These are phyloP conservation scores for Euwallacea fornicatus DNA, from an alignment of 1,140 invertebrate species.

Conservation along the genomic window DNA sequence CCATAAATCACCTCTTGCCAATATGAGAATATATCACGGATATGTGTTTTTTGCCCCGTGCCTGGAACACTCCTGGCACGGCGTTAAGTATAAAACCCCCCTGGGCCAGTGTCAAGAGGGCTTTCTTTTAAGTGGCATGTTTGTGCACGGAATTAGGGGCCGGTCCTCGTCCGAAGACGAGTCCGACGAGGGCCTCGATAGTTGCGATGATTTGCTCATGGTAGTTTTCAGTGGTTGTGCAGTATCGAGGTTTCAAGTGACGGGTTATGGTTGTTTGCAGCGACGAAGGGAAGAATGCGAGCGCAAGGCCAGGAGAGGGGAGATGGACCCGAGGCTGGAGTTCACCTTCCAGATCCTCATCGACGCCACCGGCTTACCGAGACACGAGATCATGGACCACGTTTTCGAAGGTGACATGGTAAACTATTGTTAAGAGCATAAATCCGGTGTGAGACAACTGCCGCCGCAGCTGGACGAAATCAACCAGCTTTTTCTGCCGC, in stretches of 20 bases:
- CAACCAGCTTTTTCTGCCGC: constrained; percentile 82
- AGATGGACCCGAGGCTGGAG: constrained; percentile 86
- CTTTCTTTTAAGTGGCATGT: constrained; percentile 37
- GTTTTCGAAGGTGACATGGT: constrained; percentile 88
- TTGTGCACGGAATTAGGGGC: constrained; percentile 43
- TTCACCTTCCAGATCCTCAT: constrained; percentile 85
- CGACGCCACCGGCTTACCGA: constrained; percentile 74
- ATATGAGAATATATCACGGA: constrained; percentile 2
- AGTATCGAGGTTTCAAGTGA: neutral
- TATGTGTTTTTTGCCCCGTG: constrained; percentile 5
- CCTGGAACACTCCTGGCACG: neutral
- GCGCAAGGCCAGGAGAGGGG: constrained; percentile 79
- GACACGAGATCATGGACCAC: constrained; percentile 85
- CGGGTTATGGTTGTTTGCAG: constrained; percentile 55
- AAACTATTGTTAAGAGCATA: constrained; percentile 35
- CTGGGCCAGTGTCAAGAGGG: neutral
- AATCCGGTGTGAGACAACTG: neutral
- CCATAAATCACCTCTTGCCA: neutral
- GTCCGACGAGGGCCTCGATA: constrained; percentile 37
- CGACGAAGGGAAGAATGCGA: constrained; percentile 87
- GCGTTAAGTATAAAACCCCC: neutral
- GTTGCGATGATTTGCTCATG: constrained; percentile 40
- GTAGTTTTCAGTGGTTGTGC: constrained; percentile 25
- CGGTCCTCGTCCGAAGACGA: constrained; percentile 35
- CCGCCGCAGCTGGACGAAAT: constrained; percentile 74